These are phyloP conservation scores for Malacoctenus gilli DNA, from an alignment of 2,797 vertebrate species.

Conservation along the genomic window DNA sequence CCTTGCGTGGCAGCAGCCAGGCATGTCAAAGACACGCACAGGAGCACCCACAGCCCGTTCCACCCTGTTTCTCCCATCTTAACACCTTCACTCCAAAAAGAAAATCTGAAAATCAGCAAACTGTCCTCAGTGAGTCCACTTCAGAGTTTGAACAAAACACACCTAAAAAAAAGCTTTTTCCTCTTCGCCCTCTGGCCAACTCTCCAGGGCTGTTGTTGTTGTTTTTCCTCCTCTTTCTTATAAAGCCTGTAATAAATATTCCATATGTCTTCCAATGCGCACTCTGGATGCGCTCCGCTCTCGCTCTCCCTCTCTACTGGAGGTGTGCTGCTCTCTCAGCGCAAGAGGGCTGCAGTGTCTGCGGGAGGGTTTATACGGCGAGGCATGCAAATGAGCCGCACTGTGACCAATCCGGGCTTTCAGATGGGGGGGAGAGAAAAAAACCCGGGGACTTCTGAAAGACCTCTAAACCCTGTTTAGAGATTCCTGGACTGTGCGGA, in stretches of 20 bases:
- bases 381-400: slow-evolving; percentile 90
- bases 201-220: slow-evolving; percentile 28
- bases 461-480: slow-evolving; percentile 80
- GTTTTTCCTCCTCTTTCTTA: slow-evolving; percentile 3
- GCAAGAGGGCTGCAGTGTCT: slow-evolving; percentile 80
- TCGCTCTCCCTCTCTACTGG: slow-evolving; percentile 35
- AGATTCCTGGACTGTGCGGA: slow-evolving; percentile 81
- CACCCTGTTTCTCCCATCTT: slow-evolving; percentile 67
- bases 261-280: slow-evolving; percentile 68
- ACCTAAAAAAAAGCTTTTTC: slow-evolving; percentile 1
- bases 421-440: slow-evolving; percentile 37
- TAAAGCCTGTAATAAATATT: slow-evolving; percentile 57
- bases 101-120: slow-evolving; percentile 47
- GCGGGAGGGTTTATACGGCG: slow-evolving; percentile 86
- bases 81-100: slow-evolving; percentile 48
- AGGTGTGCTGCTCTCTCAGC: slow-evolving; percentile 70
- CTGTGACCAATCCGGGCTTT: slow-evolving; percentile 80
- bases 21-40: slow-evolving; percentile 63
- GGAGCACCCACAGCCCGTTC: slow-evolving; percentile 64
- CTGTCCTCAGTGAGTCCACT: slow-evolving; percentile 44
- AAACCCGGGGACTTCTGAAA: slow-evolving; percentile 72
- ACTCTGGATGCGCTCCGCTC: slow-evolving; percentile 56
- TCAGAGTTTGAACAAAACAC: slow-evolving; percentile 29
- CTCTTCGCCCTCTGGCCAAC: slow-evolving; percentile 15
- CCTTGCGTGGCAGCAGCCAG: slow-evolving; percentile 67